phyloP scores from a whole-genome alignment of 2,113 vertebrate species.

The Lontra canadensis region DNA sequence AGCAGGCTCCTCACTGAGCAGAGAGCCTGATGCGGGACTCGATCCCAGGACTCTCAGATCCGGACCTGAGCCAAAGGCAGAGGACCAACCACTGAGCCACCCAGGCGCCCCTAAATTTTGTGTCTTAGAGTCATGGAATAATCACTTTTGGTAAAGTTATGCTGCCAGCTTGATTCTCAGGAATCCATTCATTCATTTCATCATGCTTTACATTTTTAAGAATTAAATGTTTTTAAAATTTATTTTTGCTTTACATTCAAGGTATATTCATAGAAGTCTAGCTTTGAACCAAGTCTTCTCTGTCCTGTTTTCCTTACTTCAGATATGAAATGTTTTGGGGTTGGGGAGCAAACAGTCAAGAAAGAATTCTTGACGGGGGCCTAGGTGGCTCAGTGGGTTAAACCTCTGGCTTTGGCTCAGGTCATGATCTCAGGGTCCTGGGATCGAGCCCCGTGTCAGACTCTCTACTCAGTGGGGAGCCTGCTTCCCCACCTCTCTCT shows the following conservation, averaged over 20 bases:
- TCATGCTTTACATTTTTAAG: background rate
- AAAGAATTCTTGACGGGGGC: background rate
- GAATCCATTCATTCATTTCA: background rate
- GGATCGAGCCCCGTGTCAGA: too few species aligned
- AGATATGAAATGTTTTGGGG: background rate
- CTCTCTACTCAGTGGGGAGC: too few species aligned
- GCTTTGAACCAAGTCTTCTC: background rate
- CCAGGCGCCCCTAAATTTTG: background rate
- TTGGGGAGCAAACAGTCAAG: background rate
- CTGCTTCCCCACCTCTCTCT: too few species aligned
- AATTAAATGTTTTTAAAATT: background rate
- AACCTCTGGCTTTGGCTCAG: too few species aligned
- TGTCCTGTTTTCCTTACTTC: background rate
- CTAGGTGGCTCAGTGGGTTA: too few species aligned
- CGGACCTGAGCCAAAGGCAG: too few species aligned
- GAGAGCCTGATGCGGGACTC: too few species aligned
- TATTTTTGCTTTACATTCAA: background rate
- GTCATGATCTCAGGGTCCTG: too few species aligned
- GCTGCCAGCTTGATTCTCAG: background rate
- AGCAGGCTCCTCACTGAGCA: too few species aligned
- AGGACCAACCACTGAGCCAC: too few species aligned
- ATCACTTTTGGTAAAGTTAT: background rate
- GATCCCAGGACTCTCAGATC: too few species aligned
- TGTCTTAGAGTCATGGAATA: background rate
- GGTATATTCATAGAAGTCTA: background rate